Base-by-base conservation (phyloP, 2,888 invertebrate species). In the Sipunculus nudus region DNA sequence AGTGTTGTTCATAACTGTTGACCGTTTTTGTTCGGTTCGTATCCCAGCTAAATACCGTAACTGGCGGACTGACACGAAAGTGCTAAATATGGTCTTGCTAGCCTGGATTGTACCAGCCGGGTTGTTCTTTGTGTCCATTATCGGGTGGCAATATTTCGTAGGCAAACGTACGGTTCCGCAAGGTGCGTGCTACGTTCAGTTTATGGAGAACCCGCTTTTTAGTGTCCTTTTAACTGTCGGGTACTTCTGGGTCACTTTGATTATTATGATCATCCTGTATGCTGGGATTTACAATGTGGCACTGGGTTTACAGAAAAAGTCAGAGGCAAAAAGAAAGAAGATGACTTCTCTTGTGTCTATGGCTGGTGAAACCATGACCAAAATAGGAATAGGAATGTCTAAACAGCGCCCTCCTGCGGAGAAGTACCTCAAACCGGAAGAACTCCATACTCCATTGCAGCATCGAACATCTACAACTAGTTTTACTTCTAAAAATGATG, bases 121-220 rank as follows among this genome's bases (percentile, higher is more conserved):
- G 59, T 86, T 99, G 10, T 99, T 99, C 85, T 98, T 98, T 85
- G 94, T 95, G 70, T 95, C 96, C 66, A 98, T 99, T 72, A 96
- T 99, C 79, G 98, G 98, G 43, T 99, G 98, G 96, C 97, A 97
- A 80, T 95, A 96, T 83, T 98, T 98, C 79, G 92, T 95, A 46
- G 97, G 97, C 23, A 92, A 91, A 78, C 87, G 96, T 63, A 94
- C 96, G 74, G 87, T 96, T 53, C 86, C 89, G 73, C 92, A 92
- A 16, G 92, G 92, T 1, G 91, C 94, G 84, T 98, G 97, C 81
- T 92, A 94, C 58, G 97, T 98, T 19, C 97, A 98, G 85, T 99
- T 99, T 85, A 88, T 98, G 63, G 96, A 96, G 83, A 95, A 98
- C 84, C 95, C 97, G 0, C 89, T 96, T 54, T 97, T 99, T 84